phyloP scores from a whole-genome alignment of 1,140 invertebrate genomes.

The Tetramorium parvispinum region DNA sequence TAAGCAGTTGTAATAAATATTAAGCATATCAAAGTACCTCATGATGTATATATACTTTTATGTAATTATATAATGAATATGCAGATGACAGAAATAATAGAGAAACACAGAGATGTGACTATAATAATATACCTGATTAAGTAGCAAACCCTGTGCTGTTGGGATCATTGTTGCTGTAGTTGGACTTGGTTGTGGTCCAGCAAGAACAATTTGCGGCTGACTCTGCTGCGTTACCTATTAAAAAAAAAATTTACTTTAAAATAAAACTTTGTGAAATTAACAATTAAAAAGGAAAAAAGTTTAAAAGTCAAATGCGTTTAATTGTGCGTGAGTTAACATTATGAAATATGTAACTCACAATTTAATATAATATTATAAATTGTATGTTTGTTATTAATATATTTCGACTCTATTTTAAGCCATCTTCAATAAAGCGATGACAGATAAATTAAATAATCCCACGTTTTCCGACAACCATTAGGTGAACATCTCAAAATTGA shows the following conservation, averaged over 20 bases:
- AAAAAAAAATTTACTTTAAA: slow-evolving; percentile 5
- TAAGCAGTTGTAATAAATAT: slow-evolving; percentile 65
- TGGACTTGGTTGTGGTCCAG: slow-evolving; percentile 82
- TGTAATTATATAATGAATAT: slow-evolving; percentile 61
- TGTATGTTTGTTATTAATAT: too few relatives aligned
- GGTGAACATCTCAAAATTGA: too few relatives aligned
- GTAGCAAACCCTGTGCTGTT: slow-evolving; percentile 83
- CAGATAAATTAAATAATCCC: too few relatives aligned
- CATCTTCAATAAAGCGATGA: too few relatives aligned
- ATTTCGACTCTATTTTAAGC: too few relatives aligned
- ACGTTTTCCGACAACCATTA: too few relatives aligned
- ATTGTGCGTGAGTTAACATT: too few relatives aligned
- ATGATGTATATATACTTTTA: slow-evolving; percentile 51
- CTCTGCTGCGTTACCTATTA: slow-evolving; percentile 83
- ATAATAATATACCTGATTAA: slow-evolving; percentile 82
- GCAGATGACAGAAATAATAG: slow-evolving; percentile 57
- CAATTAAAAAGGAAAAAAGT: too few relatives aligned
- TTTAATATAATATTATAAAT: too few relatives aligned
- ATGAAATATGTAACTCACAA: too few relatives aligned
- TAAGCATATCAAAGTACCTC: slow-evolving; percentile 63
- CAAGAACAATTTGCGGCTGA: slow-evolving; percentile 84
- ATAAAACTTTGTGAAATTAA: neutral
- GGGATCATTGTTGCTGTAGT: slow-evolving; percentile 83
- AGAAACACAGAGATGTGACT: slow-evolving; percentile 8
- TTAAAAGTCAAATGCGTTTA: too few relatives aligned